Percentiles rank a stretch among this genome's conserved stretches.
These are phyloP conservation scores for Callopanchax toddi DNA, from an alignment of 2,113 vertebrate species.

Conservation along the genomic window DNA sequence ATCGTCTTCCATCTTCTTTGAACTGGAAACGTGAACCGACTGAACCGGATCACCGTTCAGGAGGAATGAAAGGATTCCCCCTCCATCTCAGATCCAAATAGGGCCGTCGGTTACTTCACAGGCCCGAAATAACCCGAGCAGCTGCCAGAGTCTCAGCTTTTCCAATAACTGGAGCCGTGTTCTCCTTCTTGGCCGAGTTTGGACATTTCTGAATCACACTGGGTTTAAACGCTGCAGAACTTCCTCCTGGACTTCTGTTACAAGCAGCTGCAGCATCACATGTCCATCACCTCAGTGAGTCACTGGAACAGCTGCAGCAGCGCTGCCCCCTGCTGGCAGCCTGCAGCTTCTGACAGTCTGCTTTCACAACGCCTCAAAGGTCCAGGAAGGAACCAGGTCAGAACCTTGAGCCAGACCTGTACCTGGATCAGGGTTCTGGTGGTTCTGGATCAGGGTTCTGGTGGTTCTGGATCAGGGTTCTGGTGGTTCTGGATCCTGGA, in stretches of 20 bases:
- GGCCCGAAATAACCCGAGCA: conserved; percentile 42
- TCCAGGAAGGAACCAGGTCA: background rate
- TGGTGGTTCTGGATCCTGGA: conserved; percentile 17
- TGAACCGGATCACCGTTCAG: background rate
- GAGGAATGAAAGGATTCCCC: background rate
- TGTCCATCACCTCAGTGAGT: conserved; percentile 1
- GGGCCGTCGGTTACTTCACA: background rate
- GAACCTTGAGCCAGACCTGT: background rate
- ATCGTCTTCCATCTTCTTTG: background rate
- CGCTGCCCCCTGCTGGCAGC: conserved; percentile 1
- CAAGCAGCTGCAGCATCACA: conserved; percentile 42
- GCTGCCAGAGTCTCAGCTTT: conserved; percentile 32
- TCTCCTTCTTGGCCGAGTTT: background rate
- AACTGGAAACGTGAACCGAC: background rate
- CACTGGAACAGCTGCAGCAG: background rate
- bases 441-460: conserved; percentile 15
- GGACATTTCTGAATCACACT: conserved; percentile 29
- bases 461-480: conserved; percentile 16
- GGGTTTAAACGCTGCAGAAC: conserved; percentile 36
- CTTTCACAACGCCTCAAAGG: too few species aligned
- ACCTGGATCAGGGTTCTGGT: too few species aligned
- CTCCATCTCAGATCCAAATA: conserved; percentile 27
- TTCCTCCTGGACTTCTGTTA: conserved; percentile 17
- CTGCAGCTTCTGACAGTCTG: too few species aligned
- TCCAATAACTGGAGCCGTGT: conserved; percentile 12